Evolutionary conservation across 2,113 vertebrate species (phyloP).

Genomic region (Collichthys lucidus): DNA sequence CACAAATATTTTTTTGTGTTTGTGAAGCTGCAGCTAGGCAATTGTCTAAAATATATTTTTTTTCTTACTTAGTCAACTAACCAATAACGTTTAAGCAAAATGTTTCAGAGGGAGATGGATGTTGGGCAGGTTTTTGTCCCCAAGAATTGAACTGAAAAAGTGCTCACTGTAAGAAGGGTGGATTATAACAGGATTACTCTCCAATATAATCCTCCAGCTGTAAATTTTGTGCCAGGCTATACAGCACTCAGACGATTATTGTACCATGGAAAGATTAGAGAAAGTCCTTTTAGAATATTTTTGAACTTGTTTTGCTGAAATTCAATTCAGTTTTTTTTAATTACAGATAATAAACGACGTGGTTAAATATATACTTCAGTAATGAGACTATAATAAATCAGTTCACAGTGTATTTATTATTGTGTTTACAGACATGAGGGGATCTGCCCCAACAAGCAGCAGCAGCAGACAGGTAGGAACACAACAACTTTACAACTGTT

Average conservation of each 20-base stretch:
- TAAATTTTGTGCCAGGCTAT: conserved; percentile 13
- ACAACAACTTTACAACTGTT: neutral
- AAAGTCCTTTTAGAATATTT: neutral
- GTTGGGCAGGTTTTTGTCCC: conserved; percentile 18
- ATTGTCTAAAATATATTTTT: too few relatives aligned
- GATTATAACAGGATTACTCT: conserved; percentile 58
- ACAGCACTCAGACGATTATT: conserved; percentile 36
- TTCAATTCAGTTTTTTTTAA: neutral
- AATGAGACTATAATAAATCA: neutral
- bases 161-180: conserved; percentile 15
- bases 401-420: conserved; percentile 1
- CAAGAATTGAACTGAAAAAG: conserved; percentile 49
- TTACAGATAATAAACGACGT: neutral
- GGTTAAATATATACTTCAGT: neutral
- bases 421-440: conserved; percentile 61
- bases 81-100: too few relatives aligned
- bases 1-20: too few relatives aligned
- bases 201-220: conserved; percentile 44
- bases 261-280: neutral
- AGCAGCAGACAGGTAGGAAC: conserved; percentile 66
- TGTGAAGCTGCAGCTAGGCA: too few relatives aligned
- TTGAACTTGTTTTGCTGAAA: neutral
- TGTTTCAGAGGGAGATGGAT: neutral
- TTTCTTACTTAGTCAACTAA: too few relatives aligned
- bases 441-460: neutral